phyloP scores from a whole-genome alignment of 2,797 vertebrate genomes.

The Pangasius sanitwongsei region DNA sequence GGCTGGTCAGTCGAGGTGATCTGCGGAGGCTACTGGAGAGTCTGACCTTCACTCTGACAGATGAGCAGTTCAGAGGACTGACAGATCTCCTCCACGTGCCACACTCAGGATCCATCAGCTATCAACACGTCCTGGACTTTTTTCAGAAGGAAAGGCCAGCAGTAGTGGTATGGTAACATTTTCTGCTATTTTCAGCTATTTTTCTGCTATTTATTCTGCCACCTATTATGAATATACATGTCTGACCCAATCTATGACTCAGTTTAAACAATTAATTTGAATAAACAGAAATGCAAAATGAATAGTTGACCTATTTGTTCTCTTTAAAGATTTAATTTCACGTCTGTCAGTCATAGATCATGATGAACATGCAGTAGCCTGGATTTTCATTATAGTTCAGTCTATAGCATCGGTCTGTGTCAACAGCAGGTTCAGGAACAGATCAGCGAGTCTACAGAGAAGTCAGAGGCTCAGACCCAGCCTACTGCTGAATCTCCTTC shows the following conservation, averaged over 20 bases:
- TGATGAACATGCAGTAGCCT: not conserved
- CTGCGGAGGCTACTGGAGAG: constrained; percentile 61
- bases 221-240: not conserved
- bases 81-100: constrained; percentile 67
- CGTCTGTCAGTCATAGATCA: not conserved
- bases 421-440: constrained; percentile 25
- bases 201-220: not conserved
- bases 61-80: constrained; percentile 70
- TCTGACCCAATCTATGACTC: not conserved
- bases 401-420: not conserved
- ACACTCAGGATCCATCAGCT: constrained; percentile 58
- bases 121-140: constrained; percentile 56
- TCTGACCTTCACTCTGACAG: constrained; percentile 58
- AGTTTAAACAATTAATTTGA: not conserved
- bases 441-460: not conserved
- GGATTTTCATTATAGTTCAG: not conserved
- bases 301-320: not conserved
- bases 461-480: not conserved
- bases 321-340: not conserved
- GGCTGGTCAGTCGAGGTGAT: constrained; percentile 63
- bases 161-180: constrained; percentile 1
- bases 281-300: not conserved
- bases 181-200: not conserved
- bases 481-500: constrained; percentile 4
- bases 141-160: constrained; percentile 42